Percentiles rank a stretch among this genome's conserved stretches.
Evolutionary conservation across 2,797 vertebrate species (phyloP).

Genomic region (Melanotaenia maccullochi): DNA sequence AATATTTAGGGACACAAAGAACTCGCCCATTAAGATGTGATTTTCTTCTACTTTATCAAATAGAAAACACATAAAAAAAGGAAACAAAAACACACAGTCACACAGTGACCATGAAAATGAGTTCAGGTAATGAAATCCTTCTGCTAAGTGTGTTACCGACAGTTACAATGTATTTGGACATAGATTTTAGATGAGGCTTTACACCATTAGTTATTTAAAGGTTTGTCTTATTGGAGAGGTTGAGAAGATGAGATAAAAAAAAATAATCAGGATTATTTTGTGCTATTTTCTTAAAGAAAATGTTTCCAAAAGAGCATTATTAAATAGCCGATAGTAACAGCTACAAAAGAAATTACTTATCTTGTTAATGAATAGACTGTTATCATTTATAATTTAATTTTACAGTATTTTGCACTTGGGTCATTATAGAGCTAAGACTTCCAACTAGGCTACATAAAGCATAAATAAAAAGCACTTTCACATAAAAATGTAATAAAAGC

Average conservation of each 20-base stretch:
- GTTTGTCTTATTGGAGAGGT: not conserved
- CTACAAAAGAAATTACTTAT: not conserved
- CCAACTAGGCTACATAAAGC: not conserved
- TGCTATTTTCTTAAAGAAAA: not conserved
- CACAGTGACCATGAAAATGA: constrained; percentile 2
- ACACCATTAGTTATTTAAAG: not conserved
- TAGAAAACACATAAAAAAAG: not conserved
- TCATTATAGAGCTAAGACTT: not conserved
- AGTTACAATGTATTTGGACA: not conserved
- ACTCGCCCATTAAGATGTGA: not conserved
- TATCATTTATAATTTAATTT: not conserved
- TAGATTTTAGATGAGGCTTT: not conserved
- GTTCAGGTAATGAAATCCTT: constrained; percentile 10
- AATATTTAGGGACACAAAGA: not conserved
- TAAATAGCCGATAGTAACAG: not conserved
- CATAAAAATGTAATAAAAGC: not conserved
- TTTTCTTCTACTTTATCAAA: constrained; percentile 2
- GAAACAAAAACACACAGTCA: too few species aligned
- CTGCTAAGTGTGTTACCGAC: constrained; percentile 9
- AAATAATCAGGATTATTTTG: not conserved
- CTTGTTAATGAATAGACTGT: not conserved
- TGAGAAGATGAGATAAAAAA: not conserved
- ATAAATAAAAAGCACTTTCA: not conserved
- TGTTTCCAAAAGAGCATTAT: not conserved
- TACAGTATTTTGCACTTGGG: not conserved